Conservation (phyloP, 2,888 invertebrate species). For the Agrenia bidenticulata region DNA sequence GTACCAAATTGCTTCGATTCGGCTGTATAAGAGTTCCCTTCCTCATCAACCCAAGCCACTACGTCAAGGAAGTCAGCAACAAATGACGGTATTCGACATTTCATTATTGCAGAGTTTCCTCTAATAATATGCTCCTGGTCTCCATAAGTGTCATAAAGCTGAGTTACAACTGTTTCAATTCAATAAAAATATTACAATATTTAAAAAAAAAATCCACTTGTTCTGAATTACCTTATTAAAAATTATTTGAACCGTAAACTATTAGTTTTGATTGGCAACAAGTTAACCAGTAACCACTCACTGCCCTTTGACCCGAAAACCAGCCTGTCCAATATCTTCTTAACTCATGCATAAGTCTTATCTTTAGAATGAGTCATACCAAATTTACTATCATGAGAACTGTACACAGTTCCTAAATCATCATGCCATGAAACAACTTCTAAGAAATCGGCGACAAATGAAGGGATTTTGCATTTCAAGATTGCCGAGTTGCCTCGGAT, state of each 20-base stretch:
- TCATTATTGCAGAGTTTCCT: conserved; percentile 51
- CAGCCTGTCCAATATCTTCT: background rate
- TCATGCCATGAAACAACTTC: conserved; percentile 79
- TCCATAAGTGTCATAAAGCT: conserved; percentile 86
- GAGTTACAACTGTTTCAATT: conserved; percentile 71
- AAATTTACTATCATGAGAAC: conserved; percentile 8
- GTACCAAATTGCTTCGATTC: conserved; percentile 9
- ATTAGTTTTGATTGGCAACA: no score
- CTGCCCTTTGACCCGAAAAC: background rate
- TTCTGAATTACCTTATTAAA: no score
- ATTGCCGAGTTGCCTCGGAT: conserved; percentile 51
- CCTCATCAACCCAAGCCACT: conserved; percentile 70
- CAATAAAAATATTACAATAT: no score
- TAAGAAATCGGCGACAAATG: conserved; percentile 87
- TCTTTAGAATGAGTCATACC: background rate
- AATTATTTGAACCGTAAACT: no score
- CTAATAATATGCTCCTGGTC: conserved; percentile 63
- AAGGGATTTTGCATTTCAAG: conserved; percentile 68
- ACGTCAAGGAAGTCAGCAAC: conserved; percentile 89
- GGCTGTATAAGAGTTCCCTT: conserved; percentile 55
- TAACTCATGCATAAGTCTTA: no score
- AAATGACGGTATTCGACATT: conserved; percentile 76
- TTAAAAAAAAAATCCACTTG: no score
- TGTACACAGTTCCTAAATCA: conserved; percentile 56
- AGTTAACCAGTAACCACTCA: no score